Percentiles rank a stretch among this genome's conserved stretches.
These are phyloP conservation scores for Enteromius trimaculatus DNA, from an alignment of 2,797 vertebrate species.

Conservation along the genomic window DNA sequence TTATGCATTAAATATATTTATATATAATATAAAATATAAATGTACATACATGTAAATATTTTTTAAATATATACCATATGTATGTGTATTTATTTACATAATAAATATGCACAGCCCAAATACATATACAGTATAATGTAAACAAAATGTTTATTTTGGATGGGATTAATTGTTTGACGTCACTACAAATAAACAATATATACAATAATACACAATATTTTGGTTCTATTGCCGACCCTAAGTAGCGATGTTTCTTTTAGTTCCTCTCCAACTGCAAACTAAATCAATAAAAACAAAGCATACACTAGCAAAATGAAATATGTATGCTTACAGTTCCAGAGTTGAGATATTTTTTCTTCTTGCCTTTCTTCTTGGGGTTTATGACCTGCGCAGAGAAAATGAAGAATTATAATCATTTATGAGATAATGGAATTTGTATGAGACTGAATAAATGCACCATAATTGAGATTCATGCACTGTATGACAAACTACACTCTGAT, in stretches of 20 bases:
- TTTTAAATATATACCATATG: no score
- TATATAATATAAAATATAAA: no score
- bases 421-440: background rate
- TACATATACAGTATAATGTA: no score
- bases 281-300: background rate
- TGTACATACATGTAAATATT: no score
- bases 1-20: no score
- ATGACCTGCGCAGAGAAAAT: conserved; percentile 83
- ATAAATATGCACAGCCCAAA: no score
- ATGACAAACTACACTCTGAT: background rate
- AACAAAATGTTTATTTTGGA: no score
- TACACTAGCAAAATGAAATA: background rate
- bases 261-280: background rate
- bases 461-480: background rate
- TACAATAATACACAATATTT: no score
- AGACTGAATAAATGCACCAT: background rate
- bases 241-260: background rate
- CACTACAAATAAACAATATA: no score
- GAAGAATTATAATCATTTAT: background rate
- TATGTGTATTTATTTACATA: no score
- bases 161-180: no score
- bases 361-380: conserved; percentile 96
- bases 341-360: conserved; percentile 98
- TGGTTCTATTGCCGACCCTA: no score
- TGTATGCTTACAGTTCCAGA: conserved; percentile 91